Conservation (phyloP, 2,888 invertebrate species). For the Stratiomys singularior region DNA sequence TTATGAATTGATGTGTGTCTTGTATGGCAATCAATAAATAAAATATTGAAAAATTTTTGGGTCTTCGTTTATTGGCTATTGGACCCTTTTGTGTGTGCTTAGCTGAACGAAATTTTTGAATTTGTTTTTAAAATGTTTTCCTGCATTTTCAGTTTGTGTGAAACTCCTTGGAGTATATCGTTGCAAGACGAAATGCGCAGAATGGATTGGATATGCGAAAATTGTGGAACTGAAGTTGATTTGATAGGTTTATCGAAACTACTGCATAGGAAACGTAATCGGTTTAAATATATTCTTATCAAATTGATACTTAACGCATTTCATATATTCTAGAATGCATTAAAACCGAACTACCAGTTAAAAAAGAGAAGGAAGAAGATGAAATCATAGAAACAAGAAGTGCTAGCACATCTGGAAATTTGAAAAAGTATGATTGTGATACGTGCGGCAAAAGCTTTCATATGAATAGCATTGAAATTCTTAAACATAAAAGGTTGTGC, state of each 20-base stretch:
- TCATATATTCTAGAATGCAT: slow-evolving; percentile 52
- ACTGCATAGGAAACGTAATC: slow-evolving; percentile 70
- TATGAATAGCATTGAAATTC: slow-evolving; percentile 83
- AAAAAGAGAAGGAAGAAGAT: slow-evolving; percentile 53
- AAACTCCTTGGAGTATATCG: slow-evolving; percentile 75
- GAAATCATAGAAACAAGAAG: slow-evolving; percentile 54
- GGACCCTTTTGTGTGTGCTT: too few species aligned
- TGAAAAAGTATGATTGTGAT: slow-evolving; percentile 74
- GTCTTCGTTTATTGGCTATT: too few species aligned
- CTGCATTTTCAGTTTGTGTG: slow-evolving; percentile 68
- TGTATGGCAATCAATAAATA: too few species aligned
- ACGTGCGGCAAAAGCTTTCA: slow-evolving; percentile 75
- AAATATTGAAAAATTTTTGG: too few species aligned
- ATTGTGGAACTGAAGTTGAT: slow-evolving; percentile 73
- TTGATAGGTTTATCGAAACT: slow-evolving; percentile 77
- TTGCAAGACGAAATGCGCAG: slow-evolving; percentile 71
- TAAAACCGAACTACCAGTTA: slow-evolving; percentile 11
- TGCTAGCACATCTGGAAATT: slow-evolving; percentile 2
- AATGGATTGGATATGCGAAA: slow-evolving; percentile 77
- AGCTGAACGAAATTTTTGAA: too few species aligned
- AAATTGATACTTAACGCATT: slow-evolving; percentile 34
- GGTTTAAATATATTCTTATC: not conserved
- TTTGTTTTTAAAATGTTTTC: slow-evolving; percentile 27
- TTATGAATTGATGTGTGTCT: too few species aligned
- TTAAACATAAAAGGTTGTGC: slow-evolving; percentile 82